phyloP scores from a whole-genome alignment of 2,113 vertebrate species.

The Chionomys nivalis region DNA sequence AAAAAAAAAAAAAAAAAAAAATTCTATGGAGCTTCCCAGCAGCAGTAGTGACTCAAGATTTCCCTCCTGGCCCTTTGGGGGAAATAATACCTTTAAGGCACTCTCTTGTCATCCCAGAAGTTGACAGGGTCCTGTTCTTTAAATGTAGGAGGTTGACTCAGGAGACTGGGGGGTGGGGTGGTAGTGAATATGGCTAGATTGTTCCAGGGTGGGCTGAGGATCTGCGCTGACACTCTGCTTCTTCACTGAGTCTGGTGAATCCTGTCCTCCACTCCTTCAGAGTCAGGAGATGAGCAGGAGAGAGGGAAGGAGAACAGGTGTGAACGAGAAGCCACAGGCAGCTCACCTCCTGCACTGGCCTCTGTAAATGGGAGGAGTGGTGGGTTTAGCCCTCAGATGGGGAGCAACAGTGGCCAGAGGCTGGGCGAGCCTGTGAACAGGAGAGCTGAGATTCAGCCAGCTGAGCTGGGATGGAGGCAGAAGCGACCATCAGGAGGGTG shows the following conservation, averaged over 20 bases:
- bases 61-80: neutral
- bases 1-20: no score
- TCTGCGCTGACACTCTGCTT: neutral
- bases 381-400: neutral
- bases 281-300: neutral
- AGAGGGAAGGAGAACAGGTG: neutral
- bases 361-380: neutral
- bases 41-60: neutral
- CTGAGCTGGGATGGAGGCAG: neutral
- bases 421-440: neutral
- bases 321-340: neutral
- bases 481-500: neutral
- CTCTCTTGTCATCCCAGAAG: conserved; percentile 46
- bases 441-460: neutral
- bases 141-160: conserved; percentile 17
- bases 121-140: neutral
- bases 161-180: neutral
- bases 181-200: neutral
- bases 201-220: conserved; percentile 17
- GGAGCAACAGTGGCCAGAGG: neutral
- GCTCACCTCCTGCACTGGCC: neutral
- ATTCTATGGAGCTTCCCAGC: neutral
- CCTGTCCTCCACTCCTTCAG: neutral
- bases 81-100: conserved; percentile 7
- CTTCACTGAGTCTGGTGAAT: neutral